These are phyloP conservation scores for Nysson spinosus DNA, from an alignment of 2,888 invertebrate species.

Conservation along the genomic window DNA sequence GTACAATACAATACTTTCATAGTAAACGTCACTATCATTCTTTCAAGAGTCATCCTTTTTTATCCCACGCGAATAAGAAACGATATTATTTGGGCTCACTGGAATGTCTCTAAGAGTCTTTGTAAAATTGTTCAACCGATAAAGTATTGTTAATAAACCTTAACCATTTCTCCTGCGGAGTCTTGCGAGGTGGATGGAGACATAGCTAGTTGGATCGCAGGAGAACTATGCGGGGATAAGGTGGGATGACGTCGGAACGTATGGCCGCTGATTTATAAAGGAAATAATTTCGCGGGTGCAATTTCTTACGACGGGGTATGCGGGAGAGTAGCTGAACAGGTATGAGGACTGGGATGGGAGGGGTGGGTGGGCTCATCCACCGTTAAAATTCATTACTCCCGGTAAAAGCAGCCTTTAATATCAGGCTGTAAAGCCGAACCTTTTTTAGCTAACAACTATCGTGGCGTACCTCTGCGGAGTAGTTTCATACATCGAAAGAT, in stretches of 20 bases:
- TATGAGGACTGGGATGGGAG: constrained; percentile 9
- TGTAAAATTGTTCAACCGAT: constrained; percentile 46
- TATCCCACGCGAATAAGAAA: too few species aligned
- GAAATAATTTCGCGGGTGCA: constrained; percentile 72
- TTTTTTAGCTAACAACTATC: constrained; percentile 24
- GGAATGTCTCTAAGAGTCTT: constrained; percentile 25
- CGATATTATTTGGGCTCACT: not conserved
- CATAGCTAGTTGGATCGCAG: constrained; percentile 13
- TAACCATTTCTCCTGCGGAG: constrained; percentile 41
- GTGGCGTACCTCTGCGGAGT: not conserved
- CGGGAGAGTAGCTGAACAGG: constrained; percentile 31
- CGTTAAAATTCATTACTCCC: constrained; percentile 68
- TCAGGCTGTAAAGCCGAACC: constrained; percentile 44
- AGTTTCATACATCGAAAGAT: constrained; percentile 5
- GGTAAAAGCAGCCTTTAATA: constrained; percentile 65
- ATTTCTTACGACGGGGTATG: constrained; percentile 67
- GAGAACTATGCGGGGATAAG: constrained; percentile 51
- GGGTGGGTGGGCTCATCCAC: constrained; percentile 47
- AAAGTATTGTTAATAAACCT: constrained; percentile 61
- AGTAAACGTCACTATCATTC: too few species aligned
- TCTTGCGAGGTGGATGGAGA: constrained; percentile 39
- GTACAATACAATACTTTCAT: too few species aligned
- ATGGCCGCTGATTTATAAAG: constrained; percentile 75
- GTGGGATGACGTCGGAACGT: constrained; percentile 65
- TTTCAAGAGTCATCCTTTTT: too few species aligned